A percentile compares a stretch with the other conserved stretches of the same genome.
Conservation (phyloP, 2,888 invertebrate species). For the Polydrusus tereticollis region DNA sequence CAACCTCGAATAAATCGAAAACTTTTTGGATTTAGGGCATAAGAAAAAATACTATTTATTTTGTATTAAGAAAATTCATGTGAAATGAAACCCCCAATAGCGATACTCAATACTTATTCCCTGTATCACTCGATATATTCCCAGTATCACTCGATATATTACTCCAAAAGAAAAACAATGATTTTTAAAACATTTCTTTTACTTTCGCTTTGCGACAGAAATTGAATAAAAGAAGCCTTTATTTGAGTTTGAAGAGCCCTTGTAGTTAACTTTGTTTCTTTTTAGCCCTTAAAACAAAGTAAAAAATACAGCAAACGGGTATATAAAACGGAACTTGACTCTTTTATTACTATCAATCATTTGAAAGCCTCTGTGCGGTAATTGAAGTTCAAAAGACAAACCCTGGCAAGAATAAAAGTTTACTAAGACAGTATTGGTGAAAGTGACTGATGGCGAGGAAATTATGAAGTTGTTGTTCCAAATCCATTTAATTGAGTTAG, state of each 20-base stretch:
- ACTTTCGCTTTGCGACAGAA: not conserved
- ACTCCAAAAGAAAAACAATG: too few relatives aligned
- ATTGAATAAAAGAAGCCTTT: constrained; percentile 10
- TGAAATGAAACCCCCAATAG: too few relatives aligned
- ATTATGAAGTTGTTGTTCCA: constrained; percentile 6
- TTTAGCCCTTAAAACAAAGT: constrained; percentile 15
- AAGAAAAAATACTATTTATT: too few relatives aligned
- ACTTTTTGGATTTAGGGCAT: too few relatives aligned
- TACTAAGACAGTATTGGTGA: not conserved
- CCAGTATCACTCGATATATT: too few relatives aligned
- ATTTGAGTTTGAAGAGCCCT: constrained; percentile 9
- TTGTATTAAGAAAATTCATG: too few relatives aligned
- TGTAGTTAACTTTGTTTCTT: constrained; percentile 15
- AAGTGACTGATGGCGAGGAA: constrained; percentile 6
- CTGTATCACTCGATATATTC: too few relatives aligned
- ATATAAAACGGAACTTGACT: constrained; percentile 9
- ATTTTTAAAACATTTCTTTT: not conserved
- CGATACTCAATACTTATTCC: too few relatives aligned
- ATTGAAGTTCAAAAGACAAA: constrained; percentile 1
- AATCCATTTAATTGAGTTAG: constrained; percentile 11
- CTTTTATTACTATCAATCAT: constrained; percentile 10
- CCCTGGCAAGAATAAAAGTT: not conserved
- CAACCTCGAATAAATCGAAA: too few relatives aligned
- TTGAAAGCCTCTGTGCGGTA: constrained; percentile 1
- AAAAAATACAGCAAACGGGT: constrained; percentile 7